Evolutionary conservation across 2,113 vertebrate genomes (phyloP).

Genomic region (Marmota monax): DNA sequence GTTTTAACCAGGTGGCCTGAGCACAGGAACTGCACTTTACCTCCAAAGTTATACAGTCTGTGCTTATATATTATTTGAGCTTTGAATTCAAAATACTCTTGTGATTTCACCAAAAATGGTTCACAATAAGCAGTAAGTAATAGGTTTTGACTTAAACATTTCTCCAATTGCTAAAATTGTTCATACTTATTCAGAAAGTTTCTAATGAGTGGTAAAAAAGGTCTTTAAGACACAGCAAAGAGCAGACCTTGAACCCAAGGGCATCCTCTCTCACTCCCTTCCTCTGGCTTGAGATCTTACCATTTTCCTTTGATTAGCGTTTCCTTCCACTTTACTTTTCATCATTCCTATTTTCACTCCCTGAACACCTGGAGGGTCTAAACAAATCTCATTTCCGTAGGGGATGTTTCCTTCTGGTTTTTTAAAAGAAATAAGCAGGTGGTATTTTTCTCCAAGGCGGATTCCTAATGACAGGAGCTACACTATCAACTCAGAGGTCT

Average conservation of each 20-base stretch:
- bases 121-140: background rate
- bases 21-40: rapidly evolving
- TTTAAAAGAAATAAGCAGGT: constrained; percentile 47
- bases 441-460: constrained; percentile 37
- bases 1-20: background rate
- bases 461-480: background rate
- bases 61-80: background rate
- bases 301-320: constrained; percentile 56
- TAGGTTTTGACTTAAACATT: background rate
- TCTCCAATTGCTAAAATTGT: background rate
- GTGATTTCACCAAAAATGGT: background rate
- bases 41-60: too few species aligned
- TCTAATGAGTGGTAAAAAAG: background rate
- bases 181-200: background rate
- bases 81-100: background rate
- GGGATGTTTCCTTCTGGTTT: constrained; percentile 49
- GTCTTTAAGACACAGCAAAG: background rate
- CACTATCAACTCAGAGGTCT: background rate
- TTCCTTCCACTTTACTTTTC: constrained; percentile 67
- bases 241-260: constrained; percentile 27
- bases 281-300: background rate
- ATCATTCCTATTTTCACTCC: constrained; percentile 40
- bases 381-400: constrained; percentile 24
- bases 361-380: constrained; percentile 17
- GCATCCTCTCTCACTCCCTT: constrained; percentile 46